phyloP scores from a whole-genome alignment of 2,888 invertebrate species.

The Lepidochitona cinerea region DNA sequence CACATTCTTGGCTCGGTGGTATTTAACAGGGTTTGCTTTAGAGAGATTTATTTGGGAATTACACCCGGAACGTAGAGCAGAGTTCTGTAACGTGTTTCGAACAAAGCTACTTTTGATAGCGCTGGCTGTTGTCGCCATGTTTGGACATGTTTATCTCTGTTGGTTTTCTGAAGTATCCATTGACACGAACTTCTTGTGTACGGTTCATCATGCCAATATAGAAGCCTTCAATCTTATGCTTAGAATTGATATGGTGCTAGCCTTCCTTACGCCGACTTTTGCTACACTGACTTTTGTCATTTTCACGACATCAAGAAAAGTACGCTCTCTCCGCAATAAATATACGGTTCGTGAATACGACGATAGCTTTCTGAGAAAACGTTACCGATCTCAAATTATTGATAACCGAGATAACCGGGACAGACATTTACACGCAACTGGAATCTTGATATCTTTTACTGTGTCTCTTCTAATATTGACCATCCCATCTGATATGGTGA shows the following conservation, averaged over 20 bases:
- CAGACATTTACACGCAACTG: background rate
- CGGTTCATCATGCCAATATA: background rate
- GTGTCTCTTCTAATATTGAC: background rate
- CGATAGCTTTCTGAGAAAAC: background rate
- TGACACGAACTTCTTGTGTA: background rate
- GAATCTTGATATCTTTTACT: background rate
- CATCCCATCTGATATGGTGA: background rate
- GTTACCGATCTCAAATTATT: background rate
- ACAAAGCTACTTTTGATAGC: background rate
- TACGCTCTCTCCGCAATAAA: background rate
- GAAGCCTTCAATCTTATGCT: background rate
- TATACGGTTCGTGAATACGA: background rate
- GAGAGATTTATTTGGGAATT: constrained; percentile 1
- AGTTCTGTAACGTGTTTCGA: background rate
- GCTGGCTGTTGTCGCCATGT: background rate
- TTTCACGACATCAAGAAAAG: background rate
- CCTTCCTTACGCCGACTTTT: background rate
- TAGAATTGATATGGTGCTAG: background rate
- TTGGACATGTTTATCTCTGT: background rate
- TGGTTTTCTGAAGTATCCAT: background rate
- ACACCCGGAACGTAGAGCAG: background rate
- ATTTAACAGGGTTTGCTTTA: background rate
- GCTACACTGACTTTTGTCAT: background rate
- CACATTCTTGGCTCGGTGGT: background rate
- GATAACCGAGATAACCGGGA: background rate